Base-by-base conservation (phyloP, 2,113 vertebrate genomes). In the Ptilonorhynchus violaceus region DNA sequence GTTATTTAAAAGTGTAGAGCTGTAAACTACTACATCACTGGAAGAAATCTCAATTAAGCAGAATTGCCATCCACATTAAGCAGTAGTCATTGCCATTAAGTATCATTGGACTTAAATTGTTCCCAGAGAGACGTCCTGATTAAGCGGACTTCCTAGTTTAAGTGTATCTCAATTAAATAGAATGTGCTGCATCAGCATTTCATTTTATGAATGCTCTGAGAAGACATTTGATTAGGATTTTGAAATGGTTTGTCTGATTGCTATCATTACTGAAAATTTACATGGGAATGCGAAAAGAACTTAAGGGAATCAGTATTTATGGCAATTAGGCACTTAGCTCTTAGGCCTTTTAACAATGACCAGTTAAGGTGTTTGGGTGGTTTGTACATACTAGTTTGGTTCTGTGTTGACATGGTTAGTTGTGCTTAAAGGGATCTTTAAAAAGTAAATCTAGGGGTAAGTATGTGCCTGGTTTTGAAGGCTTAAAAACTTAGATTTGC, bases 31-130 rank as follows among this genome's bases (percentile, higher is more conserved):
- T 88, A 86, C 35, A 77, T 94, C 96, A 94, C 72, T 78, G 72
- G 31, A 94, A 92, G 88, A 89, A 87, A 94, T 93, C 88, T 96
- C 88, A 96, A 95, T 96, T 96, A 96, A 96, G 85, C 79, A 93
- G 93, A 96, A 97, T 93, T 96, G 81, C 96, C 76, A 96, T 96
- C 85, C 79, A 93, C 92, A 96, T 96, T 96, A 97, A 93, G 85
- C 85, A 96, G 92, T 95, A 95, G 95, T 96, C 95, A 95, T 96
- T 96, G 96, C 85, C 96, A 95, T 95, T 97, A 96, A 96, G 93
- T 94, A 94, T 96, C 96, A 95, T 93, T 93, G 96, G 95, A 93
- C 88, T 88, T 96, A 96, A 96, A 96, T 94, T 93, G 95, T 96
- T 96, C 93, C 96, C 95, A 77, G 82, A 92, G 93, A 96, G 94